Base-by-base conservation (phyloP, 2,888 invertebrate genomes). In the Petrophora chlorosata region DNA sequence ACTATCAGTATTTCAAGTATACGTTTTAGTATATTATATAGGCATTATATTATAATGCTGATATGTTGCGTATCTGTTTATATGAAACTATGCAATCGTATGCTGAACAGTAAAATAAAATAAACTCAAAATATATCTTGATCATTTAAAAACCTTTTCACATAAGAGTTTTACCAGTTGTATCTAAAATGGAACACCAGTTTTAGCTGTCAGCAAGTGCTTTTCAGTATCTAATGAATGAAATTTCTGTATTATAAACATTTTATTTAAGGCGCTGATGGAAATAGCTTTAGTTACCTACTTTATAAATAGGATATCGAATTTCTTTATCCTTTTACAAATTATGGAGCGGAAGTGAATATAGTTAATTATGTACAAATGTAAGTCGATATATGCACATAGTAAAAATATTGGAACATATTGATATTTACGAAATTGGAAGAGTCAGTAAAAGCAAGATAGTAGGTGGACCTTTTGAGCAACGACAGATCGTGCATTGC, bases 401-500 rank as follows among this genome's bases (percentile, higher is more conserved):
- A 5, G 2, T 5, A 5, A 19, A 19, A 19, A 29, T 4, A 14
- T 13, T 5, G 5, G 29, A 13, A 41, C 15, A 43, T 12, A 39
- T 15, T 22, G 42, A 7, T 7, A 25, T 47, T 16, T 15, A 46
- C 67, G 65, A 78, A 74, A 70, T 76, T 78, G 63, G 76, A 76
- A 75, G 78, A 70, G 64, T 9, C 10, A n/a, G n/a, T n/a, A n/a
- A n/a, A 30, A 49, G 63, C 68, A 70, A 65, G 59, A 59, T 67
- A 63, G 73, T 76, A 77, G 79, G 76, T 76, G 63, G 73, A 73
- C 70, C 78, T 72, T 25, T 51, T 46, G 15, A 70, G 71, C 67
- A 73, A 70, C 64, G 68, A 73, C 72, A 72, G 69, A 69, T 84
- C 84, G 80, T 85, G 84, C 72, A 73, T 75, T 76, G 66, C 81